These are phyloP conservation scores for Caenorhabditis japonica DNA, from an alignment of 2,888 invertebrate genomes.

Conservation along the genomic window DNA sequence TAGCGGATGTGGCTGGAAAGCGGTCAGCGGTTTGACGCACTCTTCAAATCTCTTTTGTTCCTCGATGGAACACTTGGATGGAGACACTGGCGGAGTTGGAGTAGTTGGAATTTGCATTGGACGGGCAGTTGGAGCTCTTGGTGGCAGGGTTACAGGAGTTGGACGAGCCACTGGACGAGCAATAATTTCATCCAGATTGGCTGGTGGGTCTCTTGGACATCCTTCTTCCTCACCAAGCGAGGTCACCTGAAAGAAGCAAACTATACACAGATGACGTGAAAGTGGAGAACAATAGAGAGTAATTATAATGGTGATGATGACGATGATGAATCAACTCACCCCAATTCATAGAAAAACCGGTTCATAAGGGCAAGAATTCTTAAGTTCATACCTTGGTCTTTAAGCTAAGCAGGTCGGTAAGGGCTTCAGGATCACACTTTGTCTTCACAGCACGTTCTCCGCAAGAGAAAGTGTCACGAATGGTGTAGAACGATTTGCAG, in stretches of 20 bases:
- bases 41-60: conserved; percentile 71
- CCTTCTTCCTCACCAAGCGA: conserved; percentile 72
- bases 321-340: conserved; percentile 1
- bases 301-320: too few relatives aligned
- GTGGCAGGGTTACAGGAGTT: conserved; percentile 57
- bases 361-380: background rate
- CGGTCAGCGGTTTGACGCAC: conserved; percentile 73
- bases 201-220: conserved; percentile 68
- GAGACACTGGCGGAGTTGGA: conserved; percentile 37
- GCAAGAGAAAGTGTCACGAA: conserved; percentile 71
- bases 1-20: conserved; percentile 75
- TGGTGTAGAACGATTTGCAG: conserved; percentile 75
- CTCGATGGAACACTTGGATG: conserved; percentile 61
- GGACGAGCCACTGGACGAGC: conserved; percentile 66
- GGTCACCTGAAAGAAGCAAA: conserved; percentile 63
- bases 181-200: conserved; percentile 71
- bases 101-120: conserved; percentile 57
- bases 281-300: too few relatives aligned
- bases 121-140: conserved; percentile 48
- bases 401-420: conserved; percentile 62
- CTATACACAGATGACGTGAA: conserved; percentile 2
- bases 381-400: conserved; percentile 60
- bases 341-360: background rate
- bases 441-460: conserved; percentile 65
- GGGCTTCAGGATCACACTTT: conserved; percentile 62